Conservation (phyloP, 37 sponge, comb jelly and placozoan species). For the Ianthella basta region DNA sequence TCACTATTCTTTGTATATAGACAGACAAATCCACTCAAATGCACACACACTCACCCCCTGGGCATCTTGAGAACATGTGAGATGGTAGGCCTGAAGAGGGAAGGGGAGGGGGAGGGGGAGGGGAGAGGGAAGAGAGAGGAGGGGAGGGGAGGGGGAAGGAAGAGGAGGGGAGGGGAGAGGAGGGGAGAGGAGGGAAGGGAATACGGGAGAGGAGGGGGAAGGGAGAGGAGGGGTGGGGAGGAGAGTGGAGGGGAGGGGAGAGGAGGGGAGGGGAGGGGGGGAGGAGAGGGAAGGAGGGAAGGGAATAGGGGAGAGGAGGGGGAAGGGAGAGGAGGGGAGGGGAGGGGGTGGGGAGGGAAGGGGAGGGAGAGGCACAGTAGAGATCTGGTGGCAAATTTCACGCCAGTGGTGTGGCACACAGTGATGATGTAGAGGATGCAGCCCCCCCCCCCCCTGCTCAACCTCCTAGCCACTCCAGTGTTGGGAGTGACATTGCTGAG, state of each 20-base stretch:
- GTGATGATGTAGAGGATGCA: too few relatives aligned
- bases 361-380: background rate
- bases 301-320: background rate
- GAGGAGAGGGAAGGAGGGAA: background rate
- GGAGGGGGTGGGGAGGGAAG: background rate
- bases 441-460: too few relatives aligned
- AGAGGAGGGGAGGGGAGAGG: background rate
- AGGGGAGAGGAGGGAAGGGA: background rate
- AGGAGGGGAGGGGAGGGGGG: background rate
- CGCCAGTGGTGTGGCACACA: too few relatives aligned
- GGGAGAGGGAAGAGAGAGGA: background rate
- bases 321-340: background rate
- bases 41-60: conserved; percentile 46
- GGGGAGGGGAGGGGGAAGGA: background rate
- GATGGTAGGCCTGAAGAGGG: conserved; percentile 62
- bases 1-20: too few relatives aligned
- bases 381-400: too few relatives aligned
- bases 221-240: background rate
- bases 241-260: background rate
- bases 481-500: too few relatives aligned
- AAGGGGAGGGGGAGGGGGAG: background rate
- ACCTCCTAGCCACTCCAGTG: too few relatives aligned
- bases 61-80: conserved; percentile 71
- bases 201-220: background rate
- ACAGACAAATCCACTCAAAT: too few relatives aligned